Evolutionary conservation across 2,113 vertebrate genomes (phyloP).

Genomic region (Hippocampus comes): DNA sequence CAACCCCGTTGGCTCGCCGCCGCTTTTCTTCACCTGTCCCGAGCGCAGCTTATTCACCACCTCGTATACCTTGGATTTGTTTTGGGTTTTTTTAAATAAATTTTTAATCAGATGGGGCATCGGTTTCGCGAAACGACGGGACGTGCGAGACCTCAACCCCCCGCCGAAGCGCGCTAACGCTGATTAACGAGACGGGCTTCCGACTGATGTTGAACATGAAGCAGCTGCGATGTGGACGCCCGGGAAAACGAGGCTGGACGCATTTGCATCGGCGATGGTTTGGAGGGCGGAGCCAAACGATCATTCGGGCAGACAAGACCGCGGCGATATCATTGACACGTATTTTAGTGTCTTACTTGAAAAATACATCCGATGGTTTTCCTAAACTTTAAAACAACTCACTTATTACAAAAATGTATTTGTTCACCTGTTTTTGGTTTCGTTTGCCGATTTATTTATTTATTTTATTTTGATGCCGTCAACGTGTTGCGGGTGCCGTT

Average conservation of each 20-base stretch:
- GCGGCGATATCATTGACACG: too few relatives aligned
- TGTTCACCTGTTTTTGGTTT: too few relatives aligned
- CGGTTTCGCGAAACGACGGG: conserved; percentile 44
- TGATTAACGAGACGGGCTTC: conserved; percentile 63
- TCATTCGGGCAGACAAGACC: too few relatives aligned
- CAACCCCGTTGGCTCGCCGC: conserved; percentile 36
- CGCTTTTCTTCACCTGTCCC: conserved; percentile 24
- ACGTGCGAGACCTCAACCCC: conserved; percentile 9
- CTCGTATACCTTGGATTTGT: conserved; percentile 30
- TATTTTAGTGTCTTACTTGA: too few relatives aligned
- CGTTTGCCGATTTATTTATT: too few relatives aligned
- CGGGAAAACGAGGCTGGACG: conserved; percentile 9
- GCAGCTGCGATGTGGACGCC: background rate
- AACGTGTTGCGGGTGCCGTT: too few relatives aligned
- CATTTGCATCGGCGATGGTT: background rate
- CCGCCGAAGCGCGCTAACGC: conserved; percentile 42
- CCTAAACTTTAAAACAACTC: too few relatives aligned
- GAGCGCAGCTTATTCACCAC: conserved; percentile 40
- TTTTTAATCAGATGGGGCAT: conserved; percentile 31
- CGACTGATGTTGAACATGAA: background rate
- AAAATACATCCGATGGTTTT: too few relatives aligned
- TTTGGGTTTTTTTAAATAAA: conserved; percentile 1
- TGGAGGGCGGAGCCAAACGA: background rate
- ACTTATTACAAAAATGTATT: too few relatives aligned
- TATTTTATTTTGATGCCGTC: too few relatives aligned